Evolutionary conservation across 2,797 vertebrate genomes (phyloP).

Genomic region (Capromys pilorides): DNA sequence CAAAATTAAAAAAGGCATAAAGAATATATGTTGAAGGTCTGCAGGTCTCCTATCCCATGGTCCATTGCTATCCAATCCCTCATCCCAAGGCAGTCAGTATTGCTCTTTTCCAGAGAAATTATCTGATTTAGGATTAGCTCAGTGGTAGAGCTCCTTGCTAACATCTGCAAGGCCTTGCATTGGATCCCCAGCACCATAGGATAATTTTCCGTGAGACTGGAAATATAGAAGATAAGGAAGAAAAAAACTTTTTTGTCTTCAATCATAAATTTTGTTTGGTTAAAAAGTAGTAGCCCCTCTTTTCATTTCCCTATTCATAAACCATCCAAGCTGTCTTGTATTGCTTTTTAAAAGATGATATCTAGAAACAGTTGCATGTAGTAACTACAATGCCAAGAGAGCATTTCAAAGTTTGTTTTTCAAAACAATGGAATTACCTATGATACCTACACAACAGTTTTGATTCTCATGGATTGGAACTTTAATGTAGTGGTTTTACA

Average conservation of each 20-base stretch:
- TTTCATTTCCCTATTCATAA: not conserved
- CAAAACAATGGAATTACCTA: constrained; percentile 29
- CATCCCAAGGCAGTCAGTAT: not conserved
- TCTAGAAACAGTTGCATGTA: constrained; percentile 17
- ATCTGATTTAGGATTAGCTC: not conserved
- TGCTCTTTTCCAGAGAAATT: constrained; percentile 22
- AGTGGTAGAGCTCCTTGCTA: not conserved
- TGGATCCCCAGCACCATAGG: not conserved
- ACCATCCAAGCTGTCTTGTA: not conserved
- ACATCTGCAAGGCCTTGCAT: not conserved
- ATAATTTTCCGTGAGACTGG: not conserved
- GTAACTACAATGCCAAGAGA: not conserved
- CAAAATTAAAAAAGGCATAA: constrained; percentile 18
- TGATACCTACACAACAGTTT: not conserved
- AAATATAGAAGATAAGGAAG: not conserved
- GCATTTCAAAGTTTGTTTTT: not conserved
- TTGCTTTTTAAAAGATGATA: constrained; percentile 14
- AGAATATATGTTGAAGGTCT: constrained; percentile 17
- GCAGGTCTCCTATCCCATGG: not conserved
- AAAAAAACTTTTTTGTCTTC: constrained; percentile 17
- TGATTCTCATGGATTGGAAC: not conserved
- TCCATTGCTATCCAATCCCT: not conserved
- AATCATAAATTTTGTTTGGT: not conserved
- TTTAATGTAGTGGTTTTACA: not conserved
- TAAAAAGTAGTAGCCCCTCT: not conserved